Evolutionary conservation across 2,888 invertebrate species (phyloP).

Genomic region (Corbicula japonica): DNA sequence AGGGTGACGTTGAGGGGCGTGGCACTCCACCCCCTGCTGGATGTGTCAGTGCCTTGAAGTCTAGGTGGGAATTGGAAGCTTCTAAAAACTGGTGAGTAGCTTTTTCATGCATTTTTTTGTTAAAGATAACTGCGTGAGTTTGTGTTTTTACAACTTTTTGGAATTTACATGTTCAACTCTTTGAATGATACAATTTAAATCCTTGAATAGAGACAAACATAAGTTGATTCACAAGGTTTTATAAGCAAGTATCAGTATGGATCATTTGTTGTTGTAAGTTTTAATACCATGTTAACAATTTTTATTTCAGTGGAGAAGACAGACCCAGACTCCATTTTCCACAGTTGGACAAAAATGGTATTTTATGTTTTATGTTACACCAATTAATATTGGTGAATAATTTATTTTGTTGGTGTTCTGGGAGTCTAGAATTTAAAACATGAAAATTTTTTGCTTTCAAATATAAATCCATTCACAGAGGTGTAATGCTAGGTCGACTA

Average conservation of each 20-base stretch:
- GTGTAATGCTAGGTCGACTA: too few relatives aligned
- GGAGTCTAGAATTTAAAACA: not conserved
- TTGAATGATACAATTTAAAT: too few relatives aligned
- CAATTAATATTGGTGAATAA: not conserved
- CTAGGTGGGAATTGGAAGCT: slow-evolving; percentile 84
- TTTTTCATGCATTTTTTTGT: not conserved
- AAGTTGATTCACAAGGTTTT: too few relatives aligned
- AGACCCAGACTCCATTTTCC: slow-evolving; percentile 77
- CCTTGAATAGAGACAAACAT: too few relatives aligned
- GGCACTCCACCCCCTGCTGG: slow-evolving; percentile 81
- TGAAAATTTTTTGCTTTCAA: not conserved
- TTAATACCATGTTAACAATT: not conserved
- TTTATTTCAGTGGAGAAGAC: slow-evolving; percentile 75
- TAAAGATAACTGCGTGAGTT: not conserved
- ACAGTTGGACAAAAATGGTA: slow-evolving; percentile 82
- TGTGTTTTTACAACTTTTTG: too few relatives aligned
- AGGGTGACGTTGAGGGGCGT: slow-evolving; percentile 71
- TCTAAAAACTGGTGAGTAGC: slow-evolving; percentile 74
- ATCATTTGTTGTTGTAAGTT: too few relatives aligned
- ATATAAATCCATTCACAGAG: too few relatives aligned
- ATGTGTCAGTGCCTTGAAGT: slow-evolving; percentile 84
- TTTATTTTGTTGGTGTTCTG: not conserved
- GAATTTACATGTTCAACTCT: too few relatives aligned
- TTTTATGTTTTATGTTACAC: too few relatives aligned
- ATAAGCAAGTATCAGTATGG: too few relatives aligned